phyloP scores from a whole-genome alignment of 2,888 invertebrate species.

The Ctenicera cuprea region DNA sequence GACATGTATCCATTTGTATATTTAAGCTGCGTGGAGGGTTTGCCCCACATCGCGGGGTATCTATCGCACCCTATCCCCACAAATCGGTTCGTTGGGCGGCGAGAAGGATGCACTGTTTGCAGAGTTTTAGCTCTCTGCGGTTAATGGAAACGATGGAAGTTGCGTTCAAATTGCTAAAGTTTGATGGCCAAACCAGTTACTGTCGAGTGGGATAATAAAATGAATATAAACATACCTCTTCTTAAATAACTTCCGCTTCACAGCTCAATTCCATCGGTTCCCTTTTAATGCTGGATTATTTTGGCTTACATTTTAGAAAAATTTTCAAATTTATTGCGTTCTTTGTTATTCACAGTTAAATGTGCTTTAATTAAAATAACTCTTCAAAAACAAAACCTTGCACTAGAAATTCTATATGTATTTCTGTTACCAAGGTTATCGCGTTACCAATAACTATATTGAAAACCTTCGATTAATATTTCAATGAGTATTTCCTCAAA shows the following conservation, averaged over 20 bases:
- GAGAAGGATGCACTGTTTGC: constrained; percentile 39
- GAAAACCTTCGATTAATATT: too few relatives aligned
- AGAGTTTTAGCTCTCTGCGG: constrained; percentile 40
- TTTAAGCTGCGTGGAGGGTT: constrained; percentile 44
- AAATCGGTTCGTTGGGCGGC: constrained; percentile 25
- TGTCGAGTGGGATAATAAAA: constrained; percentile 54
- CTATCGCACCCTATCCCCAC: constrained; percentile 36
- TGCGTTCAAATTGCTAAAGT: constrained; percentile 55
- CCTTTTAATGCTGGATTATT: neutral
- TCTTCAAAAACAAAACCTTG: too few relatives aligned
- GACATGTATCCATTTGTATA: constrained; percentile 54
- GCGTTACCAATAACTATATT: too few relatives aligned
- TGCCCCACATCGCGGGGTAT: constrained; percentile 14
- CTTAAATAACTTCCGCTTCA: constrained; percentile 30
- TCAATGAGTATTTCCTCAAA: too few relatives aligned
- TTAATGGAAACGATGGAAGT: constrained; percentile 49
- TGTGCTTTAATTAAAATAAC: too few relatives aligned
- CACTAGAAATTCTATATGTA: too few relatives aligned
- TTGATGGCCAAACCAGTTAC: constrained; percentile 54
- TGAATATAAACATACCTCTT: constrained; percentile 54
- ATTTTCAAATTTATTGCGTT: too few relatives aligned
- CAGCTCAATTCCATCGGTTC: constrained; percentile 3
- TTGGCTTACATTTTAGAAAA: neutral
- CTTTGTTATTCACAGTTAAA: too few relatives aligned
- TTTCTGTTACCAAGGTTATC: too few relatives aligned